A percentile compares a stretch with the other conserved stretches of the same genome.
Evolutionary conservation across 2,113 vertebrate genomes (phyloP).

Genomic region (Vidua chalybeata): DNA sequence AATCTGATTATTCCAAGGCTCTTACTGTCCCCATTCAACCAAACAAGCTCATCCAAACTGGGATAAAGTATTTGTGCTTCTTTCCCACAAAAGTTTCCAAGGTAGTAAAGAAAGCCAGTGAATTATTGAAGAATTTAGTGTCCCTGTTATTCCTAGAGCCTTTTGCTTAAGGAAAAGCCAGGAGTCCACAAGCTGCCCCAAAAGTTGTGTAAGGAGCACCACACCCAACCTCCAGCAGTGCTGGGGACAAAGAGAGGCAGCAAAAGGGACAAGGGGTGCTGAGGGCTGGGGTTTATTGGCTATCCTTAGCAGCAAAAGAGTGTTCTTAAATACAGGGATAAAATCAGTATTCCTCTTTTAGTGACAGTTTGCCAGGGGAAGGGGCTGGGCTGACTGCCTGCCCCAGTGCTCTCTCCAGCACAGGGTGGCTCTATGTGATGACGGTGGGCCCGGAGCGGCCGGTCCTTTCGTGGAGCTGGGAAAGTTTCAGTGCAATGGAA

Average conservation of each 20-base stretch:
- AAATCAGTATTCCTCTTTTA: neutral
- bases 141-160: neutral
- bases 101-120: neutral
- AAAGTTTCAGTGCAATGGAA: slow-evolving; percentile 91
- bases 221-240: neutral
- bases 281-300: slow-evolving; percentile 18
- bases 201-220: neutral
- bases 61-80: neutral
- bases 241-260: neutral
- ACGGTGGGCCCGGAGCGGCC: slow-evolving; percentile 90
- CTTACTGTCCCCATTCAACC: neutral
- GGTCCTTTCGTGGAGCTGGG: slow-evolving; percentile 88
- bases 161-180: neutral
- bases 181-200: neutral
- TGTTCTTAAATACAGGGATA: slow-evolving; percentile 29
- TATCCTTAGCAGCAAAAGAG: slow-evolving; percentile 11
- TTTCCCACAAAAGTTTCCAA: neutral
- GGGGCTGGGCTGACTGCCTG: neutral
- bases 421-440: slow-evolving; percentile 82
- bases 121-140: neutral
- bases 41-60: neutral
- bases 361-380: neutral
- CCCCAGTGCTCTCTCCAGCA: fast-evolving
- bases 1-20: neutral
- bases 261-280: neutral